Evolutionary conservation across 2,888 invertebrate genomes (phyloP), one percentile per base, ranked within the genome.

Genomic region (Odontocolon sp.): DNA sequence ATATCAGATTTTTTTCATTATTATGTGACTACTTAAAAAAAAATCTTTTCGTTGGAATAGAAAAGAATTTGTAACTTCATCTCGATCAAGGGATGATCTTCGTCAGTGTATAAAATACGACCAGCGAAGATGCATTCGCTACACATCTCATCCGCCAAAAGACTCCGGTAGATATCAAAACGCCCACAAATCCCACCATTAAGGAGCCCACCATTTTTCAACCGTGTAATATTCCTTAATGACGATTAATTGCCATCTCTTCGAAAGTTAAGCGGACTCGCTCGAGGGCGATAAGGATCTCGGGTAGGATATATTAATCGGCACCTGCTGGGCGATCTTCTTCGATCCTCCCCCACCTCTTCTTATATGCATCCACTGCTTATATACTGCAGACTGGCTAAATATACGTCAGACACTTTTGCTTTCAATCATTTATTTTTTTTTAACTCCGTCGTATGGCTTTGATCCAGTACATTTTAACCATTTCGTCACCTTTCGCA

Each of bases 191-290:
- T 79, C 76, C 73, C 67, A 79, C 77, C 75, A 80, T 82, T 80
- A 61, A 67, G 64, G 78, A 75, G 81, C 69, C 77, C 75, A 78
- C 80, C 77, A 75, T 75, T 83, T 83, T 81, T 78, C 81, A 80
- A 79, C 78, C 79, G 81, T 83, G 78, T 83, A 82, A 84, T 83
- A 77, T 70, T 63, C 75, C 78, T 78, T 82, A 84, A 84, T 83
- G 82, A 80, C 83, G 81, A 83, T 82, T 82, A 83, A 84, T 82
- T 81, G 81, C 76, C 66, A 54, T 38, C 59, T 75, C 45, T 42
- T 64, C 47, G 72, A 67, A 68, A 77, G 74, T 38, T 23, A 40
- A 26, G 36, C 36, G 66, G 38, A 11, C 21, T 45, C 54, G 76
- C 59, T 31, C 40, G n/a, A 33, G 21, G 23, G 38, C 57, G 80